Base-by-base conservation (phyloP, 2,888 invertebrate genomes). In the Cyclophora albipunctata region DNA sequence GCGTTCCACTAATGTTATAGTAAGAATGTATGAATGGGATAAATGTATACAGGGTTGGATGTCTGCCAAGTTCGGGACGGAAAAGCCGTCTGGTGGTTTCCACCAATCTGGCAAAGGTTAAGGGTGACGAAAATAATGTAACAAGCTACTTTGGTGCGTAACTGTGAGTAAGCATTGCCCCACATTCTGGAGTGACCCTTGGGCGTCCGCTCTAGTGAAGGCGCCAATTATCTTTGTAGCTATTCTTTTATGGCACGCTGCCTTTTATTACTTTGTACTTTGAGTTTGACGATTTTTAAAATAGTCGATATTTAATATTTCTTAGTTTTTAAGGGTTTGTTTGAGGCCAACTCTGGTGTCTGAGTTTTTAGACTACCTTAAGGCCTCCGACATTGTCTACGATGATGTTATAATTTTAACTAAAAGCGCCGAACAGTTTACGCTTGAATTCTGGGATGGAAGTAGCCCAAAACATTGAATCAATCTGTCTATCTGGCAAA, bases 81-180 rank as follows among this genome's bases (percentile, higher is more conserved):
- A 59, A 54, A 50, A 45, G 42, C 37, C 47, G 48, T 54, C 55
- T 57, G 48, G 43, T 42, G 45, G 46, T 45, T 54, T 48, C 56
- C 53, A 47, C 63, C 64, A 67, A 64, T 70, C 62, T 69, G 60
- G 61, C 48, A 79, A 83, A 84, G 83, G 78, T 81, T 81, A 81
- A 75, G 69, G 78, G 78, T 83, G 78, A 78, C 70, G 64, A 75
- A 75, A 75, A 75, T 76, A 76, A 75, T 73, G 60, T 73, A 68
- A 74, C 64, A 66, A 67, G 64, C 68, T 64, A 69, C 62, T 69
- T 67, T 63, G 60, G 62, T 61, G 62, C 59, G 64, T 58, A 68
- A 69, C 61, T 55, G 48, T 52, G 51, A 60, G 62, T 63, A 64
- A 61, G 56, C 52, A 60, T 60, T 60, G 48, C 52, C 55, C 55